These are phyloP conservation scores for Hirtodrosophila alboralis DNA, from an alignment of 2,888 invertebrate genomes.

Conservation along the genomic window DNA sequence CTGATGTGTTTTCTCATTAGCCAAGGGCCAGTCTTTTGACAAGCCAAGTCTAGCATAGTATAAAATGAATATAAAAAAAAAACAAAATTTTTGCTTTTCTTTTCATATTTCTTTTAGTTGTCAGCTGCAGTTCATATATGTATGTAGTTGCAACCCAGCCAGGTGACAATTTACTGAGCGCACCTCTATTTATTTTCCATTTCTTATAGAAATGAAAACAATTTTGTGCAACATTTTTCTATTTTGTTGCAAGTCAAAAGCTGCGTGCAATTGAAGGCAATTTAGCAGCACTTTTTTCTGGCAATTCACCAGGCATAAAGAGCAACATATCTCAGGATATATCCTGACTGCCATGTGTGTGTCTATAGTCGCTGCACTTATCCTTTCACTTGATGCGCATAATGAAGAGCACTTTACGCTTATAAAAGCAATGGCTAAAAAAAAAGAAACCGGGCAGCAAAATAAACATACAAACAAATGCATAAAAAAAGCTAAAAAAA, in stretches of 20 bases:
- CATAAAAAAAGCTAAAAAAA: constrained; percentile 31
- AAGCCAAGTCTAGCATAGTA: no score
- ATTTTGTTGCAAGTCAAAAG: constrained; percentile 26
- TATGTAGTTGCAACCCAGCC: no score
- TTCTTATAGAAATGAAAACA: constrained; percentile 41
- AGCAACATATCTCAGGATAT: constrained; percentile 37
- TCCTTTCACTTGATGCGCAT: constrained; percentile 81
- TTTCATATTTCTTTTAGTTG: constrained; percentile 6
- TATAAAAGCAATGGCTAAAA: constrained; percentile 72
- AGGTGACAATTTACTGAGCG: constrained; percentile 5
- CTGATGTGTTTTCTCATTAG: no score
- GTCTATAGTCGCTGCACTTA: constrained; percentile 70
- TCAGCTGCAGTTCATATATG: no score
- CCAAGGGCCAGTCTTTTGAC: no score
- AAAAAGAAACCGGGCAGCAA: constrained; percentile 48
- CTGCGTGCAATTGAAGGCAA: constrained; percentile 55
- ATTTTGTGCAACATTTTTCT: constrained; percentile 32
- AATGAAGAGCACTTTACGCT: constrained; percentile 81
- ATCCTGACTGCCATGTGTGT: constrained; percentile 14
- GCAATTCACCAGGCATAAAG: constrained; percentile 54
- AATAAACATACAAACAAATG: constrained; percentile 48
- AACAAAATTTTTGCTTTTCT: constrained; percentile 17
- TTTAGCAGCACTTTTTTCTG: constrained; percentile 54
- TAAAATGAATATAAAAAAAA: constrained; percentile 20
- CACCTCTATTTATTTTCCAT: constrained; percentile 14